Base-by-base conservation (phyloP, 2,888 invertebrate genomes). In the Tenthredo amoena region DNA sequence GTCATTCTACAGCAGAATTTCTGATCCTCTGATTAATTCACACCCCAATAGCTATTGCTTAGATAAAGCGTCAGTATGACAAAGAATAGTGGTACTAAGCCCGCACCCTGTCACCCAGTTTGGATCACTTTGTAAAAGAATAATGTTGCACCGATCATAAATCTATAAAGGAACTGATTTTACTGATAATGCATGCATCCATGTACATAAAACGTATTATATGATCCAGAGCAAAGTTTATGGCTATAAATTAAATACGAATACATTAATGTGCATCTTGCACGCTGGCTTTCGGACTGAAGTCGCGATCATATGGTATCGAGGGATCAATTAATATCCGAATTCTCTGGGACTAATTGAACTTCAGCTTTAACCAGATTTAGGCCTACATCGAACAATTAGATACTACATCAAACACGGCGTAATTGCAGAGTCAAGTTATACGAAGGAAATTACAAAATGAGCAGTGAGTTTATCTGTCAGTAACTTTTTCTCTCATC, bases 1-100 rank as follows among this genome's bases (percentile, higher is more conserved):
- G 18, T 55, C 43, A 76, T 76, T 47, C 76, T 26, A 43, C 21
- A 76, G 26, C 47, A 18, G 47, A 77, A 77, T 31, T 12, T 77
- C 31, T 31, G 18, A 18, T 77, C 18, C 55, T 34, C 7, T 55
- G 50, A 77, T 34, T 9, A 77, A 77, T 77, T 55, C 4, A 55
- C 77, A 55, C 7, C 77, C 2, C 12, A 15, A 31, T 47, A 26
- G 2, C 9, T 18, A 50, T 77, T n/a, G 34, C 34, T 15, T 34
- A 55, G 47, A 5, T 55, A n/a, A 55, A 77, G 31, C 34, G 18
- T 50, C 18, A 18, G 47, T 15, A 31, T 34, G 2, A 55, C 50
- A 31, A 9, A 26, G 34, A 55, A 77, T 77, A 18, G 18, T 21
- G 34, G 18, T 50, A 9, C 50, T 50, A 7, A 55, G 6, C 18